Percentiles rank a stretch among this genome's conserved stretches.
Evolutionary conservation across 2,113 vertebrate genomes (phyloP).

Genomic region (Misgurnus mizolepis): DNA sequence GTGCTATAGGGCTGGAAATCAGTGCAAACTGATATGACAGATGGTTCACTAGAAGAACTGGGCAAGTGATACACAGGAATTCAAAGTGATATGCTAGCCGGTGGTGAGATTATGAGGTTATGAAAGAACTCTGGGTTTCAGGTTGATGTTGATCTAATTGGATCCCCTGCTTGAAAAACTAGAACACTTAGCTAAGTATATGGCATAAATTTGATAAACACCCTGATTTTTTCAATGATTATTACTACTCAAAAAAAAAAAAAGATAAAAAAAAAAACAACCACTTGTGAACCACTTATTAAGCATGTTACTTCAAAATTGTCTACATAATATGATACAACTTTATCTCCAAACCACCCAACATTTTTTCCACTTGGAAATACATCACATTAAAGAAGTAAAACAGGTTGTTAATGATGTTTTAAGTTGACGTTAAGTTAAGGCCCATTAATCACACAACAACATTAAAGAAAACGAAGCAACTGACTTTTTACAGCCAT

Average conservation of each 20-base stretch:
- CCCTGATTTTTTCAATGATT: not conserved
- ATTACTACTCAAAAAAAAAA: not conserved
- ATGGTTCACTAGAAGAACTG: not conserved
- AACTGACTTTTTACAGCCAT: no score
- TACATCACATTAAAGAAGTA: not conserved
- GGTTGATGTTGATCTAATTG: constrained; percentile 3
- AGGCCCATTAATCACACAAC: no score
- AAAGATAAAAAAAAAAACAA: no score
- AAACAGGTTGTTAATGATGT: not conserved
- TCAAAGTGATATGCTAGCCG: not conserved
- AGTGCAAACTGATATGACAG: not conserved
- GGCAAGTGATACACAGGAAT: not conserved
- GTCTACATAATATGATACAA: no score
- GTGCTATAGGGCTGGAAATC: not conserved
- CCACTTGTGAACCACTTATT: no score
- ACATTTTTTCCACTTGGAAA: no score
- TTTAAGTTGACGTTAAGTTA: no score
- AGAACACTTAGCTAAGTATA: not conserved
- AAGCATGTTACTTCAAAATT: no score
- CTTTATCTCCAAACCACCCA: no score
- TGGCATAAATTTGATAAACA: not conserved
- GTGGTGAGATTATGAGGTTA: not conserved
- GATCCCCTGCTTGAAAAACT: not conserved
- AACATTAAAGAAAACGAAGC: no score
- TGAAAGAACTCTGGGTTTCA: not conserved